These are phyloP conservation scores for Arothron firmamentum DNA, from an alignment of 2,113 vertebrate genomes.

Conservation along the genomic window DNA sequence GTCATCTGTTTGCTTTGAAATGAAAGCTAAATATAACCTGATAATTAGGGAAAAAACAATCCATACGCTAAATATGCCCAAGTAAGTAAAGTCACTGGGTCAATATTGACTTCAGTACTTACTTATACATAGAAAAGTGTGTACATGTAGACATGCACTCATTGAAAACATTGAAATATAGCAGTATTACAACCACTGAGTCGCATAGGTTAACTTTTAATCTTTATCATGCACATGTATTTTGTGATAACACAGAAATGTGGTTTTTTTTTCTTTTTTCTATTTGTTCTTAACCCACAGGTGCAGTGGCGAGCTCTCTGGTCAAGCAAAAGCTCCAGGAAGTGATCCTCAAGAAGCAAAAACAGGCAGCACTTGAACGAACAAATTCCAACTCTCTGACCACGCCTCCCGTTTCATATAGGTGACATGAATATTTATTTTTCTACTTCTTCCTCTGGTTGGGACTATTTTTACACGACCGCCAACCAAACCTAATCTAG, in stretches of 20 bases:
- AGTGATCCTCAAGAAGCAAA: constrained; percentile 90
- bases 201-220: neutral
- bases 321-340: constrained; percentile 90
- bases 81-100: constrained; percentile 51
- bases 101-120: constrained; percentile 69
- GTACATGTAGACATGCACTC: constrained; percentile 3
- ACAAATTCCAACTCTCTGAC: constrained; percentile 75
- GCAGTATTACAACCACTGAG: neutral
- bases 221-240: neutral
- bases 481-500: too few species aligned
- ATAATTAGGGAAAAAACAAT: constrained; percentile 30
- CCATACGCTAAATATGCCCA: constrained; percentile 55
- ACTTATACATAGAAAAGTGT: neutral
- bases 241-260: neutral
- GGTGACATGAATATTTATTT: constrained; percentile 63
- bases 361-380: constrained; percentile 85
- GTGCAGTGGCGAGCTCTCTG: constrained; percentile 86
- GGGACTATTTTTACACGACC: too few species aligned
- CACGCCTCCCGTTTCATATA: constrained; percentile 75
- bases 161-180: neutral
- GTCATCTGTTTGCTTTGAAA: constrained; percentile 46
- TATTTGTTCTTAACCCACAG: constrained; percentile 58
- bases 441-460: too few species aligned
- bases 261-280: neutral
- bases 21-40: constrained; percentile 52